Base-by-base conservation (phyloP, 2,113 vertebrate species). In the Oenanthe melanoleuca region DNA sequence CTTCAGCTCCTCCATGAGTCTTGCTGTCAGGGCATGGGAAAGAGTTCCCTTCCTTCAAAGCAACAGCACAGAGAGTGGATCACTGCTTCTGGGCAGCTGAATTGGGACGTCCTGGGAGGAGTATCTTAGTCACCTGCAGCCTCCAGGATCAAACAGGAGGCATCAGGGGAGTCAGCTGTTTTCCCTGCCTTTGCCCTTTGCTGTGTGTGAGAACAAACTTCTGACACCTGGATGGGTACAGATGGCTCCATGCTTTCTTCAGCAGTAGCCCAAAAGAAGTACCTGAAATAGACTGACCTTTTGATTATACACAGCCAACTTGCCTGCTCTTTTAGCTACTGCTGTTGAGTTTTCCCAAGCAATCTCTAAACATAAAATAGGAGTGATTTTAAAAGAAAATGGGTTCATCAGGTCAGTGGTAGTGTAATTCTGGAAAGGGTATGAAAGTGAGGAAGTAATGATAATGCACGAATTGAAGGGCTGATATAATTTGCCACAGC, bases 371-470 rank as follows among this genome's bases (percentile, higher is more conserved):
- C 57, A 88, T 64, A 88, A 96, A 93, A 90, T 24, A 83, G 72
- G 52, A 92, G 37, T 38, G 65, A 86, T 80, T 92, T 95, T 93
- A 92, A 93, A 95, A 67, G 80, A 88, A 96, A 92, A 89, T 93
- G 77, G 86, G 90, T 95, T 96, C 86, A 88, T 91, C 82, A 40
- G 93, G 75, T 93, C 92, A 96, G 88, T 84, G 72, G 82, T 50
- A 80, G 88, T 61, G 49, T 86, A 88, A 94, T 83, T 92, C 95
- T 50, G 45, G 92, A 90, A 95, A 70, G 85, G 85, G 79, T 96
- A 86, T 72, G 86, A 84, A 88, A 95, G 90, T 72, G 40, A 86
- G 77, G 64, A 93, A 86, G 86, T 81, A 88, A 92, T 83, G 92
- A 78, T 90, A 95, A 96, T 88, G 79, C 93, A 90, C 0, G 1